A percentile compares a stretch with the other conserved stretches of the same genome.
Evolutionary conservation across 2,888 invertebrate genomes (phyloP).

Genomic region (Leucophora obtusa): DNA sequence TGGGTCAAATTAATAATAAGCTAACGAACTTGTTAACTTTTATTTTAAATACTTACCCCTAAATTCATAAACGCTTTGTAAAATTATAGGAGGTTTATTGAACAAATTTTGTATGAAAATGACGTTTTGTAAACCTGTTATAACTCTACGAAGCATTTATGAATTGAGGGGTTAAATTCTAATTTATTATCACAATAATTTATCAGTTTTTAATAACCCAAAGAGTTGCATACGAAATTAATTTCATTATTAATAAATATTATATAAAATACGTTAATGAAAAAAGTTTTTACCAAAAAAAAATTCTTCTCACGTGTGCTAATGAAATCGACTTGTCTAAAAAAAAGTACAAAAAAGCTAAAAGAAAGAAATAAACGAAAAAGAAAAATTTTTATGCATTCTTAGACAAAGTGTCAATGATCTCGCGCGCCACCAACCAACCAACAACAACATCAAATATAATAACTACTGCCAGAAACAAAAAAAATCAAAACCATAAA

Average conservation of each 20-base stretch:
- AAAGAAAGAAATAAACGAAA: constrained; percentile 34
- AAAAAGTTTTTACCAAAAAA: constrained; percentile 17
- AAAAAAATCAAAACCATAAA: constrained; percentile 54
- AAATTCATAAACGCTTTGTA: too few species aligned
- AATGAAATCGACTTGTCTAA: constrained; percentile 41
- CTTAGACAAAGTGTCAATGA: constrained; percentile 75
- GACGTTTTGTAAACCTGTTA: too few species aligned
- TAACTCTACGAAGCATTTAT: too few species aligned
- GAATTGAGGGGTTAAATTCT: too few species aligned
- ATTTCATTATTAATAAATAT: constrained; percentile 5
- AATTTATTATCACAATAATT: constrained; percentile 37
- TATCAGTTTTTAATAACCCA: constrained; percentile 41
- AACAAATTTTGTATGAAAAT: too few species aligned
- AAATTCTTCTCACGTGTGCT: constrained; percentile 60
- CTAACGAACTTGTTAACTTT: too few species aligned
- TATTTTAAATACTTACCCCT: too few species aligned
- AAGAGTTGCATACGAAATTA: constrained; percentile 37
- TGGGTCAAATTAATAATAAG: too few species aligned
- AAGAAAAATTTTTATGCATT: constrained; percentile 71
- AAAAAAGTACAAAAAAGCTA: constrained; percentile 21
- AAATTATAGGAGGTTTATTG: too few species aligned
- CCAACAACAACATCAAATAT: constrained; percentile 35
- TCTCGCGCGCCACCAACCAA: constrained; percentile 69
- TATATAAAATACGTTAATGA: constrained; percentile 30
- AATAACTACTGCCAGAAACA: constrained; percentile 34